Percentiles rank a stretch among this genome's conserved stretches.
phyloP scores from a whole-genome alignment of 2,888 invertebrate species.

The Troglohyphantes excavatus region DNA sequence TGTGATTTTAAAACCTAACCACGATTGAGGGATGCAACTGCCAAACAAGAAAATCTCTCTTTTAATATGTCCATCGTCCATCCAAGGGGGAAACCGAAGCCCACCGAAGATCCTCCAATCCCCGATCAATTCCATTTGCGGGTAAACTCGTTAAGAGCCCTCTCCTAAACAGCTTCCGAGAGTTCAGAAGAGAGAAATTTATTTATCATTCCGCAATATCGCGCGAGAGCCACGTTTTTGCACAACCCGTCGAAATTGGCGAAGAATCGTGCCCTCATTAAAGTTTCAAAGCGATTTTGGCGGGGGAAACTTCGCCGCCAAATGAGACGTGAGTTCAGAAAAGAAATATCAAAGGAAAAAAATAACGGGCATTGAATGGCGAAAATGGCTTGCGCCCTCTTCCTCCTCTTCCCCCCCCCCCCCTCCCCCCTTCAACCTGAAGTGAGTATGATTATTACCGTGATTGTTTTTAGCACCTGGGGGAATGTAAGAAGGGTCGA shows the following conservation, averaged over 20 bases:
- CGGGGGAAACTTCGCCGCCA: constrained; percentile 64
- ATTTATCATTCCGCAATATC: constrained; percentile 77
- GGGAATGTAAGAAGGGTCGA: not conserved
- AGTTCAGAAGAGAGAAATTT: constrained; percentile 56
- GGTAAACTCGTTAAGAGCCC: constrained; percentile 75
- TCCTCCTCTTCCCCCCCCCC: not conserved
- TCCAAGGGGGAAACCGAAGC: not conserved
- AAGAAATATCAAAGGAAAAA: constrained; percentile 56
- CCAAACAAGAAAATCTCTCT: not conserved
- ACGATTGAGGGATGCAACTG: no score
- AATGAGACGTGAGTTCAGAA: constrained; percentile 75
- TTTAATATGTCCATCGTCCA: constrained; percentile 61
- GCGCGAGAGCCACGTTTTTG: constrained; percentile 74
- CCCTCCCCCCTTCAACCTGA: not conserved
- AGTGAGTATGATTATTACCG: constrained; percentile 30
- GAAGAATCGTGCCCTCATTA: constrained; percentile 77
- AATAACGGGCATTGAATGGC: constrained; percentile 29
- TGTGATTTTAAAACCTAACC: no score
- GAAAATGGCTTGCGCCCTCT: constrained; percentile 29
- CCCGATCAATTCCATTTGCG: constrained; percentile 77
- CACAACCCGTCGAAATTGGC: constrained; percentile 66
- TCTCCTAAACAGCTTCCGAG: constrained; percentile 50
- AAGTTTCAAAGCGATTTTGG: constrained; percentile 76
- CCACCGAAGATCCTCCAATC: constrained; percentile 71
- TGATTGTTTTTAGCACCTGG: constrained; percentile 45